These are phyloP conservation scores for Lasiurus borealis DNA, from an alignment of 2,113 vertebrate genomes.

Conservation along the genomic window DNA sequence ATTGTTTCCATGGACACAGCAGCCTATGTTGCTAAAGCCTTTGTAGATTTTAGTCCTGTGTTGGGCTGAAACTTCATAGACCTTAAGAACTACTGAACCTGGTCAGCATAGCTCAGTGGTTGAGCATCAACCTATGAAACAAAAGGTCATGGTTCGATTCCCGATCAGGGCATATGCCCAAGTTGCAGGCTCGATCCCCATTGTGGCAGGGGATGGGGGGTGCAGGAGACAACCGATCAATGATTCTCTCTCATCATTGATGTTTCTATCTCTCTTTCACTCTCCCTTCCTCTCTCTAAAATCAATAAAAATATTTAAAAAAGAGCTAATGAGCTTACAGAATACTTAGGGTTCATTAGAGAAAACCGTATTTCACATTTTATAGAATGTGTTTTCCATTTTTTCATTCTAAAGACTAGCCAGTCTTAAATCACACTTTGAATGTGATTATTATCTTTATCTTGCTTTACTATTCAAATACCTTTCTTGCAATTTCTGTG, in stretches of 20 bases:
- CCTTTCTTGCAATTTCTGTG: conserved; percentile 33
- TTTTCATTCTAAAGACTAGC: conserved; percentile 17
- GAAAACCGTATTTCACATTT: conserved; percentile 53
- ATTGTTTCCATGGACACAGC: conserved; percentile 79
- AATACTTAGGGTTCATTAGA: conserved; percentile 40
- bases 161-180: no score
- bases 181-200: no score
- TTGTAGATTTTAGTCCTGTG: conserved; percentile 70
- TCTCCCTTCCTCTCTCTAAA: no score
- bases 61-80: conserved; percentile 67
- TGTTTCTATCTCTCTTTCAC: no score
- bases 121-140: no score
- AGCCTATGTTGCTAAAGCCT: conserved; percentile 53
- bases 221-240: no score
- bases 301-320: no score
- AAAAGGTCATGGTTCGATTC: no score
- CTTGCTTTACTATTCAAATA: conserved; percentile 50
- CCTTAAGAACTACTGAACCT: conserved; percentile 15
- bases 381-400: background rate
- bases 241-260: no score
- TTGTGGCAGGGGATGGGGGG: no score
- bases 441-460: conserved; percentile 53
- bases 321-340: conserved; percentile 42
- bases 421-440: background rate
- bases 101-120: no score